Evolutionary conservation across 2,888 invertebrate genomes (phyloP).

Genomic region (Heliconius ethilla): DNA sequence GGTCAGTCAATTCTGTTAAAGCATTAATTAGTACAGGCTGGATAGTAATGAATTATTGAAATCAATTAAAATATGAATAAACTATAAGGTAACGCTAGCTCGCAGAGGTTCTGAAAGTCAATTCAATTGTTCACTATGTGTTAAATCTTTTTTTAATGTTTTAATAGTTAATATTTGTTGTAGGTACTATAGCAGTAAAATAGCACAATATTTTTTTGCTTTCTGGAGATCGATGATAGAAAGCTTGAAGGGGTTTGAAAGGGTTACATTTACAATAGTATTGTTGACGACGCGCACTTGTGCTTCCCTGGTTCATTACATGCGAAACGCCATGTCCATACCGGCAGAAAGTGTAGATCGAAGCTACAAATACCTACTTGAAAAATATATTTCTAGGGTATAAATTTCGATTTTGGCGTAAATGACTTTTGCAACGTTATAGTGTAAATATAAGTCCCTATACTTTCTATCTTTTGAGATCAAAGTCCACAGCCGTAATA

Average conservation of each 20-base stretch:
- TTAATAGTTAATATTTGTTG: no score
- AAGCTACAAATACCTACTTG: neutral
- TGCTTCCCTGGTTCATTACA: no score
- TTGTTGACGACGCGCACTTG: no score
- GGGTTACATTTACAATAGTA: no score
- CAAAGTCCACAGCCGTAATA: conserved; percentile 50
- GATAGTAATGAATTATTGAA: neutral
- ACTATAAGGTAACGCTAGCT: neutral
- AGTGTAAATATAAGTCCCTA: neutral
- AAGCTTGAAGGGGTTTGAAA: no score
- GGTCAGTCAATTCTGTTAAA: neutral
- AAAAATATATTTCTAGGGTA: no score
- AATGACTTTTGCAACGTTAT: neutral
- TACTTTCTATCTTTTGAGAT: conserved; percentile 20
- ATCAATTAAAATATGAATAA: neutral
- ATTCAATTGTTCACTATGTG: neutral
- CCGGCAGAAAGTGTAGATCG: neutral
- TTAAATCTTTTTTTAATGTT: no score
- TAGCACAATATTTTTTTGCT: no score
- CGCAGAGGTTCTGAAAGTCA: neutral
- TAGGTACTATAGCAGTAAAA: no score
- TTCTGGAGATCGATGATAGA: no score
- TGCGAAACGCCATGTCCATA: neutral
- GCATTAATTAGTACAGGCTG: neutral
- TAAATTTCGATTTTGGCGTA: neutral